A percentile compares a stretch with the other conserved stretches of the same genome.
phyloP scores from a whole-genome alignment of 2,113 vertebrate genomes.

The Lichenostomus cassidix region DNA sequence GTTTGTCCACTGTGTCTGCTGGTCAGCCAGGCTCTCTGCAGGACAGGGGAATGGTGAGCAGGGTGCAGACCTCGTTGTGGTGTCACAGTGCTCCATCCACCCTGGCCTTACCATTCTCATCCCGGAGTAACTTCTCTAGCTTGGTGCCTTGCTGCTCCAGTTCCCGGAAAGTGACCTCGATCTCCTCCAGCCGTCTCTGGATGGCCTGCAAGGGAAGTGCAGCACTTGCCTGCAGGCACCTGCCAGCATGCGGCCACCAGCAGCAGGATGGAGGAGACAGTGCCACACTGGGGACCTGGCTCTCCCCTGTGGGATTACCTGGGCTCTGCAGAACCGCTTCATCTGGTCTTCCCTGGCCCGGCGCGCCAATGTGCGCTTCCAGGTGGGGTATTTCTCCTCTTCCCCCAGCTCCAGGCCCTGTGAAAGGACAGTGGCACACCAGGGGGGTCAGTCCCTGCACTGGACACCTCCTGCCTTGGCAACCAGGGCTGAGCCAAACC shows the following conservation, averaged over 20 bases:
- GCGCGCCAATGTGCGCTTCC: constrained; percentile 80
- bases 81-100: fast-evolving
- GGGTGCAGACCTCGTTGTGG: fast-evolving
- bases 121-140: constrained; percentile 82
- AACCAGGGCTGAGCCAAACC: background rate
- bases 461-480: background rate
- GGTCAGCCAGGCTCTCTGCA: constrained; percentile 32
- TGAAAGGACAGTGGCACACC: fast-evolving
- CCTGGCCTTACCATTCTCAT: constrained; percentile 74
- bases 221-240: fast-evolving
- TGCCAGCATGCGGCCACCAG: background rate
- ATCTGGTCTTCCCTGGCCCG: constrained; percentile 81
- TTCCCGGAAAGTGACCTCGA: constrained; percentile 86
- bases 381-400: constrained; percentile 76
- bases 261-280: background rate
- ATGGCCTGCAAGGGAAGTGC: constrained; percentile 76
- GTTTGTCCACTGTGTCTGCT: constrained; percentile 80
- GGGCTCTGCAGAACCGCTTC: constrained; percentile 86
- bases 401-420: constrained; percentile 48
- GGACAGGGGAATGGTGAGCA: background rate
- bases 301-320: constrained; percentile 70
- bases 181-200: constrained; percentile 91
- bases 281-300: background rate
- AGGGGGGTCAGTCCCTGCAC: background rate
- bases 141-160: constrained; percentile 84